Evolutionary conservation across 1,140 invertebrate genomes (phyloP).

Genomic region (Anthonomus grandis): DNA sequence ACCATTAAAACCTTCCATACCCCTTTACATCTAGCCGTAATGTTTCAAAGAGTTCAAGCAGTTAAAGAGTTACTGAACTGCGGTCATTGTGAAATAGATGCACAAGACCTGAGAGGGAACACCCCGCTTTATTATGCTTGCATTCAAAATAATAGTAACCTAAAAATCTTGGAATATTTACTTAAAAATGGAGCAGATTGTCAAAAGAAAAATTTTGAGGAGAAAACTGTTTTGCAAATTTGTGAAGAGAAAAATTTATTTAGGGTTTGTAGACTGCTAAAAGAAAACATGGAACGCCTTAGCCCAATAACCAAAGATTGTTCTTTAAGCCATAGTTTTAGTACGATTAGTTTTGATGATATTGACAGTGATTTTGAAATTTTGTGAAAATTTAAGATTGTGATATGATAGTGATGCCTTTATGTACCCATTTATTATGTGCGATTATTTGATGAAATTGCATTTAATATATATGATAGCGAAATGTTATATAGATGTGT

Average conservation of each 20-base stretch:
- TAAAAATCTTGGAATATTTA: conserved; percentile 59
- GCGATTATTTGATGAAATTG: too few relatives aligned
- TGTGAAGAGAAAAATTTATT: conserved; percentile 56
- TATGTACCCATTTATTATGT: too few relatives aligned
- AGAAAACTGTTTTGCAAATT: conserved; percentile 53
- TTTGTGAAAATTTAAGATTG: too few relatives aligned
- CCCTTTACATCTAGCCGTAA: conserved; percentile 58
- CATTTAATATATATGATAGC: too few relatives aligned
- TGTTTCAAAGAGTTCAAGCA: conserved; percentile 47
- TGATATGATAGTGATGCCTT: too few relatives aligned
- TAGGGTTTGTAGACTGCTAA: conserved; percentile 49
- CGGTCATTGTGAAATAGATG: conserved; percentile 61
- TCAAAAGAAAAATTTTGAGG: conserved; percentile 55
- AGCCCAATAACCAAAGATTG: background rate
- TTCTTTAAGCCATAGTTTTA: background rate
- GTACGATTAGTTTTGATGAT: background rate
- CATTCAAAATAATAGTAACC: conserved; percentile 52
- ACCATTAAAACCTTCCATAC: conserved; percentile 56
- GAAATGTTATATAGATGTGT: too few relatives aligned
- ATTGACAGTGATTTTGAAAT: conserved; percentile 2
- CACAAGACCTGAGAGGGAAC: conserved; percentile 61
- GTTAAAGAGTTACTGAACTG: conserved; percentile 55
- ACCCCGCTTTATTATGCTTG: conserved; percentile 68
- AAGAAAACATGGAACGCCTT: conserved; percentile 10
- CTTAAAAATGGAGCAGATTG: conserved; percentile 56